Base-by-base conservation (phyloP, 2,113 vertebrate genomes). In the Amblyopsis rosae region DNA sequence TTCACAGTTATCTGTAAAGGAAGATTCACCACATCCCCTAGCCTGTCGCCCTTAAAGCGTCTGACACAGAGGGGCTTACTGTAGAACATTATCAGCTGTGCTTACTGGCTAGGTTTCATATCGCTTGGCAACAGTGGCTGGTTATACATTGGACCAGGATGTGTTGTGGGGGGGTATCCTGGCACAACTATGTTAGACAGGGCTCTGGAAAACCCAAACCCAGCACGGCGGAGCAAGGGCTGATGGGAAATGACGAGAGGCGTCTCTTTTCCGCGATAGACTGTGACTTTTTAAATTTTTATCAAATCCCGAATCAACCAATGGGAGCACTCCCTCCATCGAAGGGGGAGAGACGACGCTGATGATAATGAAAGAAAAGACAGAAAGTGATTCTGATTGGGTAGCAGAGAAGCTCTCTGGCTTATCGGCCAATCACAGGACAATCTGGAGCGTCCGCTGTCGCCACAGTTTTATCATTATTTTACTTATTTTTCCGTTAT, bases 351-450 rank as follows among this genome's bases (percentile, higher is more conserved):
- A 72, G 41, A 17, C 0, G 35, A 57, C 19, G 46, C 69, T 54
- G 72, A 10, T 15, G 35, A 60, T n/a, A 6, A 79, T 61, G 79
- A 54, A 48, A 3, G 11, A 51, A n/a, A 62, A 13, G 2, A 19
- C 17, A 51, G 47, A 47, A n/a, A 41, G 19, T 60, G 56, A 32
- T 41, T 59, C 1, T 56, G 47, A 48, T 12, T 59, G 19, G 9
- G 10, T 17, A 13, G 12, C 55, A 17, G 48, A 57, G 55, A 57
- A 12, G 55, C 47, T 32, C 48, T 62, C 65, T 47, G 72, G 67
- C 67, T 49, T 78, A 51, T 45, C 49, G 56, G 62, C 77, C 82
- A 82, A 86, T 84, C 77, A 73, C 62, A 9, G 74, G 87, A 88
- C 26, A 26, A 26, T 26, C 26, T 26, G 26, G 26, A 26, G 26